phyloP scores from a whole-genome alignment of 1,140 invertebrate species.

The Pseudachorutes palmiensis region DNA sequence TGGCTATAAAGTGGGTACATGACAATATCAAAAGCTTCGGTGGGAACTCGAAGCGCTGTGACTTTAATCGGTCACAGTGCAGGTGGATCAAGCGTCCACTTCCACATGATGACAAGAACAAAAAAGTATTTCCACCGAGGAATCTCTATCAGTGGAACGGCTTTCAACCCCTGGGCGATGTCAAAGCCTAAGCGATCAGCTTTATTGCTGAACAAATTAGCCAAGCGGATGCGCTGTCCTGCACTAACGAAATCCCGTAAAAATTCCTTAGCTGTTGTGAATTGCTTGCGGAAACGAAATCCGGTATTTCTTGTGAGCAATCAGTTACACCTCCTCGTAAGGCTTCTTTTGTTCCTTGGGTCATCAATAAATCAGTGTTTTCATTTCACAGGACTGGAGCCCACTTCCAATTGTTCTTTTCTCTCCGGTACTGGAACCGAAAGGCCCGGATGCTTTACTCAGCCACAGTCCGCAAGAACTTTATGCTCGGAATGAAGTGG shows the following conservation, averaged over 20 bases:
- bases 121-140: slow-evolving; percentile 14
- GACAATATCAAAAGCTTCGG: slow-evolving; percentile 13
- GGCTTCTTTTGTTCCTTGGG: not conserved
- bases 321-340: slow-evolving; percentile 12
- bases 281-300: slow-evolving; percentile 2
- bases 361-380: not conserved
- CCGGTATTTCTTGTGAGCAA: slow-evolving; percentile 23
- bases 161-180: slow-evolving; percentile 28
- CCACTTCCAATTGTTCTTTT: slow-evolving; percentile 23
- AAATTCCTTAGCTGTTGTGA: not conserved
- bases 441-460: not conserved
- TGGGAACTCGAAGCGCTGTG: not conserved
- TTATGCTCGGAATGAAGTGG: slow-evolving; percentile 7
- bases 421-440: slow-evolving; percentile 23
- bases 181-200: not conserved
- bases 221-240: slow-evolving; percentile 12
- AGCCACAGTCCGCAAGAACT: not conserved
- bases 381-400: not conserved
- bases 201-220: not conserved
- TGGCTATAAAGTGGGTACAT: slow-evolving; percentile 18
- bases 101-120: slow-evolving; percentile 17
- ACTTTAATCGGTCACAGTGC: slow-evolving; percentile 20
- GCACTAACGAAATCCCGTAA: too few species aligned
- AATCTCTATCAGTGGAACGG: slow-evolving; percentile 24
- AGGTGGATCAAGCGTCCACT: slow-evolving; percentile 16